A percentile compares a stretch with the other conserved stretches of the same genome.
These are phyloP conservation scores for Megaceryle torquata DNA, from an alignment of 2,113 vertebrate species.

Conservation along the genomic window DNA sequence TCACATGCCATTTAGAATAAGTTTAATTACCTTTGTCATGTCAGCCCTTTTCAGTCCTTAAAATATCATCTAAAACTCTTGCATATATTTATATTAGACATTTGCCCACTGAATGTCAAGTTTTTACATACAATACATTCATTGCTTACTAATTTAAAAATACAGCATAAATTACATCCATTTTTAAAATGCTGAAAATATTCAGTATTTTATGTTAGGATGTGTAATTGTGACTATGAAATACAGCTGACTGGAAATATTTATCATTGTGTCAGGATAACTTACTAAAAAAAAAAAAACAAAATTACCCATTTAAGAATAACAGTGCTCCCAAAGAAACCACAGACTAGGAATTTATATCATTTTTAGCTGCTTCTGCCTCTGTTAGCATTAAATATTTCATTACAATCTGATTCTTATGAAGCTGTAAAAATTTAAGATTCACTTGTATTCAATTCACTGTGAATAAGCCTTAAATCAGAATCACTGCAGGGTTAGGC, in stretches of 20 bases:
- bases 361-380: not conserved
- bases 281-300: not conserved
- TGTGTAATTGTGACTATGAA: not conserved
- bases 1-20: not conserved
- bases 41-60: not conserved
- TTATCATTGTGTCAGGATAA: not conserved
- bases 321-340: not conserved
- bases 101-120: not conserved
- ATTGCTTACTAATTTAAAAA: not conserved
- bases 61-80: not conserved
- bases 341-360: not conserved
- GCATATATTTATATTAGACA: not conserved
- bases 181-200: not conserved
- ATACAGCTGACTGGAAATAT: not conserved
- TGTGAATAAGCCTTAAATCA: constrained; percentile 32
- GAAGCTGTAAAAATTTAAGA: constrained; percentile 21
- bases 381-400: not conserved
- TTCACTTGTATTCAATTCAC: constrained; percentile 30
- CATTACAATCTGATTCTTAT: not conserved
- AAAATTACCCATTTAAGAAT: not conserved
- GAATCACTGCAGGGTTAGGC: not conserved
- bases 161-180: not conserved
- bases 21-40: not conserved
- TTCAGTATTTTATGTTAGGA: not conserved
- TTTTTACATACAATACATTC: not conserved